Evolutionary conservation across 2,113 vertebrate species (phyloP).

Genomic region (Callocephalon fimbriatum): DNA sequence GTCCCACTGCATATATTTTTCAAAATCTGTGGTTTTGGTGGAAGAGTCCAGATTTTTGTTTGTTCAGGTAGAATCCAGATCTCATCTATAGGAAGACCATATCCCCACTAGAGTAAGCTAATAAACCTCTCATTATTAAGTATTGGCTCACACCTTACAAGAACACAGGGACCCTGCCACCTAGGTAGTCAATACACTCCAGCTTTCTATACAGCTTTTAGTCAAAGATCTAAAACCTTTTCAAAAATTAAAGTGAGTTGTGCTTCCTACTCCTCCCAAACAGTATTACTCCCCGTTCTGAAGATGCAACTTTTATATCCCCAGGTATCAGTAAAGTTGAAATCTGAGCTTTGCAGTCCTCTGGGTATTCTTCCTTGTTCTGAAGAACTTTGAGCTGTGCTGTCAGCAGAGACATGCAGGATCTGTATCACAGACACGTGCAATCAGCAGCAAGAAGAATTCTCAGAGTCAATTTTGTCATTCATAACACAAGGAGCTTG

Average conservation of each 20-base stretch:
- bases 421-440: neutral
- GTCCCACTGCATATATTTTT: neutral
- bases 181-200: neutral
- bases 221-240: neutral
- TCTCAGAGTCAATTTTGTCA: constrained; percentile 6
- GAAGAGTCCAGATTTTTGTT: neutral
- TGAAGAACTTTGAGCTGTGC: neutral
- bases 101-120: neutral
- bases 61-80: neutral
- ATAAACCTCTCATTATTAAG: neutral
- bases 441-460: neutral
- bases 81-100: rapidly evolving
- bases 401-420: neutral
- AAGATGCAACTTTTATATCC: neutral
- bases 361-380: neutral
- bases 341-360: neutral
- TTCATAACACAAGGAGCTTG: neutral
- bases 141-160: neutral
- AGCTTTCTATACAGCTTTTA: neutral
- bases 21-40: neutral
- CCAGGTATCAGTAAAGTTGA: neutral
- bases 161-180: neutral
- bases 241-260: neutral
- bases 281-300: neutral
- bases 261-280: neutral